These are phyloP conservation scores for Pseudomyrmex dendroicus DNA, from an alignment of 1,140 invertebrate genomes.

Conservation along the genomic window DNA sequence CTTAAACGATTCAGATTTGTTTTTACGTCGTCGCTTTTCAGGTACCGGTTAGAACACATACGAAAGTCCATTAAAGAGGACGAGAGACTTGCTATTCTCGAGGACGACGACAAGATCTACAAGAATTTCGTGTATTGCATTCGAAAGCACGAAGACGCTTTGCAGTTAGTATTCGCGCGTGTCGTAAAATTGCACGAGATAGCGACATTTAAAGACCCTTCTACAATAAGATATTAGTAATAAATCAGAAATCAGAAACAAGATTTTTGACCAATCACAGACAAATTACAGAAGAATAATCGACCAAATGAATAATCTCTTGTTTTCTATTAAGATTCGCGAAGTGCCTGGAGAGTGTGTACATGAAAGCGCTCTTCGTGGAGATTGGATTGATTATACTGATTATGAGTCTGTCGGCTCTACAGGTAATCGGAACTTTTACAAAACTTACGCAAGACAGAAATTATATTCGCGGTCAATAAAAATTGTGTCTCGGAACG, in stretches of 20 bases:
- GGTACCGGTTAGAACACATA: conserved; percentile 30
- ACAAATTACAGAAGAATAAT: too few species aligned
- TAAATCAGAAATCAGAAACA: too few species aligned
- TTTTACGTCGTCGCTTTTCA: neutral
- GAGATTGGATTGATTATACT: conserved; percentile 25
- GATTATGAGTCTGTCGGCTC: conserved; percentile 20
- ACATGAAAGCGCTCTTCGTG: conserved; percentile 5
- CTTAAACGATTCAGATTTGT: too few species aligned
- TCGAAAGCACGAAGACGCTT: conserved; percentile 21
- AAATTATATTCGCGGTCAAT: neutral
- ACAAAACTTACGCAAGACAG: neutral
- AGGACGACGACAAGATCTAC: conserved; percentile 23
- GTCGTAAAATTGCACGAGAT: too few species aligned
- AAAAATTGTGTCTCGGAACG: neutral
- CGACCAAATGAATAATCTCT: neutral
- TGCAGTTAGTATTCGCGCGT: conserved; percentile 15
- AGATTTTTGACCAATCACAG: too few species aligned
- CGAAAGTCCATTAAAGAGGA: conserved; percentile 23
- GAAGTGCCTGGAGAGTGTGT: neutral
- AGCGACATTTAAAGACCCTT: neutral
- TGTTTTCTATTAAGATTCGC: conserved; percentile 26
- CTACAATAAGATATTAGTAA: too few species aligned
- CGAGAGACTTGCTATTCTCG: neutral
- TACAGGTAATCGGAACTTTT: conserved; percentile 6
- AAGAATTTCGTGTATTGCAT: conserved; percentile 34